Evolutionary conservation across 2,888 invertebrate genomes (phyloP).

Genomic region (Pediacus dermestoides): DNA sequence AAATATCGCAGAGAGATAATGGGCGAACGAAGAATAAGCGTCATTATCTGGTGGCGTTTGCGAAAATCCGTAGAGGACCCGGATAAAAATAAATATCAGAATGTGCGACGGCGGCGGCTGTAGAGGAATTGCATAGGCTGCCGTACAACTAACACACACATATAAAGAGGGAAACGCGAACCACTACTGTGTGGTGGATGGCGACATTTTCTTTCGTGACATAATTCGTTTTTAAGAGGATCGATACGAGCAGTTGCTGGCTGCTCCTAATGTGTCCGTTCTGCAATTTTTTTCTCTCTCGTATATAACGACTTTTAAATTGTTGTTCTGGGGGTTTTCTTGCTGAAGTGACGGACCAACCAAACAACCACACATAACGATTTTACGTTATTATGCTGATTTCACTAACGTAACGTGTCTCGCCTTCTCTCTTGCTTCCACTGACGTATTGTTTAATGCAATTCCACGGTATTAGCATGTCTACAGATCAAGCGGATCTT

Average conservation of each 20-base stretch:
- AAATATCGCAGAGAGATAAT: slow-evolving; percentile 23
- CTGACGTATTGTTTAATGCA: slow-evolving; percentile 25
- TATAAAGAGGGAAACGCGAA: neutral
- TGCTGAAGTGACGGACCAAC: neutral
- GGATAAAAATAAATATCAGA: slow-evolving; percentile 8
- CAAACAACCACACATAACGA: no score
- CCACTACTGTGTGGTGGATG: neutral
- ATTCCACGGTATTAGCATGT: slow-evolving; percentile 24
- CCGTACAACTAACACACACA: neutral
- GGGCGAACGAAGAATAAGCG: slow-evolving; percentile 21
- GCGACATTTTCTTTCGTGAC: slow-evolving; percentile 33
- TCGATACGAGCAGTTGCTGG: slow-evolving; percentile 45
- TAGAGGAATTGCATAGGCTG: no score
- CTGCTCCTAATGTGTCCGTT: slow-evolving; percentile 48
- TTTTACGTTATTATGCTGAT: no score
- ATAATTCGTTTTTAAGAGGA: slow-evolving; percentile 43
- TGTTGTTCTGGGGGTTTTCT: slow-evolving; percentile 39
- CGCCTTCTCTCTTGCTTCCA: no score
- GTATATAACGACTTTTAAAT: slow-evolving; percentile 49
- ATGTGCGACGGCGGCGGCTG: neutral
- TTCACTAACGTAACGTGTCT: no score
- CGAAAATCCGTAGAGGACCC: slow-evolving; percentile 13
- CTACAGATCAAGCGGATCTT: slow-evolving; percentile 19
- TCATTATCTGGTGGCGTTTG: slow-evolving; percentile 16
- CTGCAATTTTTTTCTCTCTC: slow-evolving; percentile 42